Evolutionary conservation across 2,797 vertebrate genomes (phyloP).

Genomic region (Sebastes steindachneri): DNA sequence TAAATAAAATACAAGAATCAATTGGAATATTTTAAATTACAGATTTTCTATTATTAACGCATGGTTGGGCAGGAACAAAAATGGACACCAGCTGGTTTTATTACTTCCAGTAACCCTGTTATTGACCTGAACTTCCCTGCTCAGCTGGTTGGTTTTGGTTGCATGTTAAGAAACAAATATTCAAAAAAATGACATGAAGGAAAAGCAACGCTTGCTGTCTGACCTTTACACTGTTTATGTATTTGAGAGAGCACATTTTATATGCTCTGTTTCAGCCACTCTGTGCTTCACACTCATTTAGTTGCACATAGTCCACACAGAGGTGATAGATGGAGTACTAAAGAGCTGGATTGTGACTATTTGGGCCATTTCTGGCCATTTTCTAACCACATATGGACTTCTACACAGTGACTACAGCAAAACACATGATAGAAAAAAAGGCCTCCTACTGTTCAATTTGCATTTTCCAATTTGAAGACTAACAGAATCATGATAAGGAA

Average conservation of each 20-base stretch:
- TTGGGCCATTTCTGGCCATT: neutral
- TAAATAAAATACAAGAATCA: conserved; percentile 19
- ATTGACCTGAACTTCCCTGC: conserved; percentile 17
- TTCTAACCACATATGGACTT: neutral
- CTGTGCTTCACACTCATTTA: neutral
- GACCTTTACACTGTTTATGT: conserved; percentile 22
- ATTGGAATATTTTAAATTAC: conserved; percentile 30
- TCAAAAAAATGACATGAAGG: neutral
- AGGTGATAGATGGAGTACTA: neutral
- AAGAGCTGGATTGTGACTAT: neutral
- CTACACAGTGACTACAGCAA: neutral
- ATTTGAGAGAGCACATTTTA: neutral
- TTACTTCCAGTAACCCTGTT: conserved; percentile 20
- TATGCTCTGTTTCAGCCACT: neutral
- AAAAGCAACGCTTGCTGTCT: neutral
- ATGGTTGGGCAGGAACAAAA: conserved; percentile 9
- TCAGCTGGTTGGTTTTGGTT: conserved; percentile 7
- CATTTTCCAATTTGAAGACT: neutral
- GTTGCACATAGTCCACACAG: neutral
- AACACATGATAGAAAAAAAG: neutral
- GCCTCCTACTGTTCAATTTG: neutral
- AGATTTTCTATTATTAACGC: conserved; percentile 24
- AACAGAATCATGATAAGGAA: too few species aligned
- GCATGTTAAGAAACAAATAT: neutral
- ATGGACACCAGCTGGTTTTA: conserved; percentile 31